Percentiles rank a stretch among this genome's conserved stretches.
phyloP scores from a whole-genome alignment of 2,797 vertebrate genomes.

The Discoglossus pictus region DNA sequence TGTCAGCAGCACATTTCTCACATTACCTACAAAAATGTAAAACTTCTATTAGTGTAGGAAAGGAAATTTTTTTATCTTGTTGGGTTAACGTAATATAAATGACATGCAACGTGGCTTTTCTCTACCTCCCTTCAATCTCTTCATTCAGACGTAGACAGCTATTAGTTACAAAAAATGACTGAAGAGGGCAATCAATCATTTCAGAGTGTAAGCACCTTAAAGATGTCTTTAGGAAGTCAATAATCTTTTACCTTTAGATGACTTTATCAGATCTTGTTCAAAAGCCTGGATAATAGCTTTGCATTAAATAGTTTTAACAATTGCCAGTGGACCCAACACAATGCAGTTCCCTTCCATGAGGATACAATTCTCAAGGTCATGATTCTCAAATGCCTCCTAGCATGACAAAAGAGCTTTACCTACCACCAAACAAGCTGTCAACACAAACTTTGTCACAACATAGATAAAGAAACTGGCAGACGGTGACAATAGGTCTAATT shows the following conservation, averaged over 20 bases:
- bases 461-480: constrained; percentile 91
- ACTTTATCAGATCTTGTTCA: constrained; percentile 97
- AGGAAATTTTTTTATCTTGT: constrained; percentile 12
- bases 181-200: constrained; percentile 95
- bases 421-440: constrained; percentile 93
- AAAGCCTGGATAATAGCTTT: constrained; percentile 88
- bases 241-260: constrained; percentile 96
- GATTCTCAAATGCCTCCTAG: constrained; percentile 76
- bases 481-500: constrained; percentile 91
- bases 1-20: too few relatives aligned
- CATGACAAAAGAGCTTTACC: constrained; percentile 84
- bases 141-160: constrained; percentile 78
- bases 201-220: constrained; percentile 84
- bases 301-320: constrained; percentile 89
- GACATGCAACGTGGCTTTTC: constrained; percentile 12
- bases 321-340: constrained; percentile 88
- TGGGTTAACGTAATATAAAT: neutral
- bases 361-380: constrained; percentile 91
- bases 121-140: constrained; percentile 73
- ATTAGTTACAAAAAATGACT: constrained; percentile 80
- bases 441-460: constrained; percentile 91
- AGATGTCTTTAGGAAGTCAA: constrained; percentile 96
- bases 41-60: neutral
- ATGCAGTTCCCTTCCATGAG: constrained; percentile 85
- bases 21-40: too few relatives aligned